A percentile compares a stretch with the other conserved stretches of the same genome.
Evolutionary conservation across 1,140 invertebrate species (phyloP).

Genomic region (Asobara japonica): DNA sequence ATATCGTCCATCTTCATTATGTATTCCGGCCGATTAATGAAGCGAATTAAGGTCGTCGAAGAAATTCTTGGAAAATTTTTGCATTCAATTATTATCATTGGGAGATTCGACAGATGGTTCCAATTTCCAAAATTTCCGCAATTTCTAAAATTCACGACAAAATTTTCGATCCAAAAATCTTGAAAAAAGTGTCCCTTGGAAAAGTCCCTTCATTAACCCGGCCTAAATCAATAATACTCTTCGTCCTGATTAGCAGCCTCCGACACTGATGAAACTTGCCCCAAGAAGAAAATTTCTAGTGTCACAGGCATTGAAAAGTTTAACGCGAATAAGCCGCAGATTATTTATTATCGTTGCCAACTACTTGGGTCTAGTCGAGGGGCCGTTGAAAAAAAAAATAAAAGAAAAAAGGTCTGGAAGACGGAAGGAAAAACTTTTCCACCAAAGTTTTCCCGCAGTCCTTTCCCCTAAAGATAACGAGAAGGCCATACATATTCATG

Average conservation of each 20-base stretch:
- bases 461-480: constrained; percentile 16
- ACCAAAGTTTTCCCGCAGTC: constrained; percentile 11
- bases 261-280: neutral
- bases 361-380: constrained; percentile 28
- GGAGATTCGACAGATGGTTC: no score
- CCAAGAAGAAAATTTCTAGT: neutral
- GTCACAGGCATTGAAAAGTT: constrained; percentile 10
- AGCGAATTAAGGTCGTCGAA: no score
- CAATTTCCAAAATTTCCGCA: no score
- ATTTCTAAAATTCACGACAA: no score
- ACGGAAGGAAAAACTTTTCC: constrained; percentile 26
- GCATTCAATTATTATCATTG: no score
- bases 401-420: neutral
- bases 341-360: constrained; percentile 44
- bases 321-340: constrained; percentile 13
- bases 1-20: neutral
- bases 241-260: neutral
- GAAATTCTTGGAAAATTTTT: no score
- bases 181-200: no score
- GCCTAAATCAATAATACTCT: neutral
- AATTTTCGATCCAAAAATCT: no score
- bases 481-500: constrained; percentile 46
- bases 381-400: constrained; percentile 7
- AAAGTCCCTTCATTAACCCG: no score
- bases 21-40: no score